Conservation (phyloP, 2,888 invertebrate species). For the Leptopilina syphax region DNA sequence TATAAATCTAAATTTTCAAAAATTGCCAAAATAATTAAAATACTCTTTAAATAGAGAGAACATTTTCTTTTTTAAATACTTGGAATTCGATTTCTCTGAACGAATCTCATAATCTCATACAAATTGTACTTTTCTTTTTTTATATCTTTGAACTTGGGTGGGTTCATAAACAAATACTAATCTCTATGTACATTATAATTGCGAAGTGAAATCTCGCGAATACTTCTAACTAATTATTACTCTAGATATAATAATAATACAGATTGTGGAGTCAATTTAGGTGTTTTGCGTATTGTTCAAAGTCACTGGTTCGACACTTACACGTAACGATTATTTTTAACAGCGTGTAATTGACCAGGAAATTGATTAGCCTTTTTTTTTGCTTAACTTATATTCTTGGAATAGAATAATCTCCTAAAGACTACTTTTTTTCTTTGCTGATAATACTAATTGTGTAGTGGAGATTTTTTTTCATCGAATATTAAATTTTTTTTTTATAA, state of each 20-base stretch:
- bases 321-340: neutral
- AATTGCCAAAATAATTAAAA: slow-evolving; percentile 1
- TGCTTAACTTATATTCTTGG: slow-evolving; percentile 41
- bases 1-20: slow-evolving; percentile 3
- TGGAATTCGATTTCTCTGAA: slow-evolving; percentile 10
- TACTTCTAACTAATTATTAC: slow-evolving; percentile 18
- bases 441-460: slow-evolving; percentile 42
- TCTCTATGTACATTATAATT: slow-evolving; percentile 24
- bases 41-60: slow-evolving; percentile 20
- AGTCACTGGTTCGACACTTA: slow-evolving; percentile 21
- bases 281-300: neutral
- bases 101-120: slow-evolving; percentile 38
- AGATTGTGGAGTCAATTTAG: slow-evolving; percentile 5
- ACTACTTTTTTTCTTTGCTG: slow-evolving; percentile 34
- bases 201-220: slow-evolving; percentile 21
- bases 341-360: slow-evolving; percentile 6
- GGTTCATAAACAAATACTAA: slow-evolving; percentile 15
- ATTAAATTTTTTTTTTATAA: slow-evolving; percentile 2
- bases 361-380: slow-evolving; percentile 34
- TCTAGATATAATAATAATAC: slow-evolving; percentile 21
- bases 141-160: slow-evolving; percentile 23
- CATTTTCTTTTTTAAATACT: slow-evolving; percentile 7
- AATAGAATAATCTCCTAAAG: neutral
- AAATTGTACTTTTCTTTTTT: slow-evolving; percentile 40
- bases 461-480: neutral